Base-by-base conservation (phyloP, 2,797 vertebrate species). In the Esox lucius region DNA sequence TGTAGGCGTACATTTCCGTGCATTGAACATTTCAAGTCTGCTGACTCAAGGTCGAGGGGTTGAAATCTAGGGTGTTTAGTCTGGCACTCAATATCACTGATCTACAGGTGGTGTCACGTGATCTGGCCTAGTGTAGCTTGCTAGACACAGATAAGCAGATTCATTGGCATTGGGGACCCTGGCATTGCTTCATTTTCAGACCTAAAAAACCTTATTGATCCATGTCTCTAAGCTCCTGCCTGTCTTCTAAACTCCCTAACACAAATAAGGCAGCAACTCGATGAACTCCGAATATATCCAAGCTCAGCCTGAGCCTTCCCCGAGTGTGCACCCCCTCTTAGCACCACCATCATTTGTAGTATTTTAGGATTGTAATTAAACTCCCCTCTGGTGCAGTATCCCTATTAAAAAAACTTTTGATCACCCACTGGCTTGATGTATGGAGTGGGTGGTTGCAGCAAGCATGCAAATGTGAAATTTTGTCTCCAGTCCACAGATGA, bases 181-280 rank as follows among this genome's bases (percentile, higher is more conserved):
- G 85, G 88, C 88, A 88, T 90, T 84, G 91, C 91, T 92, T 91
- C 83, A 90, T 91, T 92, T 90, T 84, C 85, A 81, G 85, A 89
- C 86, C 89, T 87, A 92, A 94, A 93, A 92, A 80, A 83, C 84
- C 82, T 82, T 91, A 94, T 93, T 92, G 92, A 94, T 92, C 89
- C 87, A 72, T 80, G 88, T 68, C 71, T 78, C 15, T 7, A 68
- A 42, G 35, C 88, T 87, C 81, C 82, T 81, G 83, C 75, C 86
- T 70, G 68, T 81, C 86, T 89, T 88, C 83, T 84, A 86, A 91
- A 88, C 85, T 84, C 87, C 83, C 84, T 78, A 86, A 85, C 84
- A 87, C 85, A 91, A 92, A 90, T 84, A 87, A 85, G 74, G 79
- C 87, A 85, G 81, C 78, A 81, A 84, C 86, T 86, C 66, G 5